These are phyloP conservation scores for Pentalonia nigronervosa DNA, from an alignment of 1,140 invertebrate genomes.

Conservation along the genomic window DNA sequence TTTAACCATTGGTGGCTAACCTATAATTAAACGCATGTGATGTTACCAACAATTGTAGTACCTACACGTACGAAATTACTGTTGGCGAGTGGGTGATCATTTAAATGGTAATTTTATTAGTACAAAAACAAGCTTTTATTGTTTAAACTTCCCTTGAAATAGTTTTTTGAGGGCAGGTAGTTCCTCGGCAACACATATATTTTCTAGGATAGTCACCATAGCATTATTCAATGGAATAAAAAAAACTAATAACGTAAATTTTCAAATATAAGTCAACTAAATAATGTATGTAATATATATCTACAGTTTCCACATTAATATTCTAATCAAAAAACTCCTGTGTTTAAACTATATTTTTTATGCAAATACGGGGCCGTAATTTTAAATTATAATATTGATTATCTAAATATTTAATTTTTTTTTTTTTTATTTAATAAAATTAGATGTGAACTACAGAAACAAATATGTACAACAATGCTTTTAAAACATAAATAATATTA, in stretches of 20 bases:
- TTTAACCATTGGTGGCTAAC: background rate
- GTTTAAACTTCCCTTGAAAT: background rate
- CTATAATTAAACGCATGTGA: background rate
- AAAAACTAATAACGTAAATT: background rate
- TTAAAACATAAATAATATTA: background rate
- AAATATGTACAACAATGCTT: background rate
- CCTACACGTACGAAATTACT: background rate
- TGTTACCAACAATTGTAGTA: background rate
- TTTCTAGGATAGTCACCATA: background rate
- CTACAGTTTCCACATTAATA: background rate
- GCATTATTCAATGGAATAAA: background rate
- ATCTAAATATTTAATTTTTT: background rate
- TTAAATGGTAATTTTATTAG: background rate
- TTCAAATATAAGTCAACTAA: background rate
- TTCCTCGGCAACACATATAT: background rate
- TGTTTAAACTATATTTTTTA: background rate
- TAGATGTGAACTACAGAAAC: background rate
- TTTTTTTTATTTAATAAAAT: background rate
- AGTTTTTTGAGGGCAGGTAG: background rate
- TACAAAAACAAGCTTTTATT: slow-evolving; percentile 9
- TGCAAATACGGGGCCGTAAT: background rate
- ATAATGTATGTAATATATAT: background rate
- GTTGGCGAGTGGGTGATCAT: background rate
- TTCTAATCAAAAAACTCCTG: background rate
- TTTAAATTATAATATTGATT: background rate